These are phyloP conservation scores for Ibidorhyncha struthersii DNA, from an alignment of 2,113 vertebrate species.

Conservation along the genomic window DNA sequence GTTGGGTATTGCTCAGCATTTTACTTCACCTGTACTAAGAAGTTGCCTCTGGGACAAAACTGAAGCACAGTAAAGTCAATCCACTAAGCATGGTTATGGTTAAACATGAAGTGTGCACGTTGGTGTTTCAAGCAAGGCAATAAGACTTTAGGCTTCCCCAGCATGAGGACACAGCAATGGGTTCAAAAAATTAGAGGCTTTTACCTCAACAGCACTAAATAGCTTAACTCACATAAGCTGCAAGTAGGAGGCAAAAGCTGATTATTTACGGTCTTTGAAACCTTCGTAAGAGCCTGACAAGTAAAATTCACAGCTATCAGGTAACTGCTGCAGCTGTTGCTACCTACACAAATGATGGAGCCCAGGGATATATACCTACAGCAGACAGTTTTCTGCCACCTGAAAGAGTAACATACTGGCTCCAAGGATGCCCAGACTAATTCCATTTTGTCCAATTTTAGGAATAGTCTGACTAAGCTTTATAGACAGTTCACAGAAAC, in stretches of 20 bases:
- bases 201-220: neutral
- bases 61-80: neutral
- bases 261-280: neutral
- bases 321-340: neutral
- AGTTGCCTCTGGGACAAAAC: neutral
- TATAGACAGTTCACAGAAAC: neutral
- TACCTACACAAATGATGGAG: neutral
- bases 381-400: neutral
- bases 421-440: neutral
- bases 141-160: neutral
- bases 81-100: neutral
- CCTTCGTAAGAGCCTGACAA: neutral
- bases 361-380: neutral
- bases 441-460: neutral
- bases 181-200: neutral
- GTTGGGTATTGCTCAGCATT: neutral
- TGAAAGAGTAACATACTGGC: neutral
- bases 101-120: neutral
- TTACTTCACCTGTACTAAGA: neutral
- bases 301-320: neutral
- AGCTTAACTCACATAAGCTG: neutral
- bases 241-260: neutral
- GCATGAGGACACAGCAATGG: fast-evolving
- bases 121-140: neutral
- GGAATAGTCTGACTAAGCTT: neutral